These are phyloP conservation scores for Sepioteuthis lessoniana DNA, from an alignment of 2,888 invertebrate genomes.

Conservation along the genomic window DNA sequence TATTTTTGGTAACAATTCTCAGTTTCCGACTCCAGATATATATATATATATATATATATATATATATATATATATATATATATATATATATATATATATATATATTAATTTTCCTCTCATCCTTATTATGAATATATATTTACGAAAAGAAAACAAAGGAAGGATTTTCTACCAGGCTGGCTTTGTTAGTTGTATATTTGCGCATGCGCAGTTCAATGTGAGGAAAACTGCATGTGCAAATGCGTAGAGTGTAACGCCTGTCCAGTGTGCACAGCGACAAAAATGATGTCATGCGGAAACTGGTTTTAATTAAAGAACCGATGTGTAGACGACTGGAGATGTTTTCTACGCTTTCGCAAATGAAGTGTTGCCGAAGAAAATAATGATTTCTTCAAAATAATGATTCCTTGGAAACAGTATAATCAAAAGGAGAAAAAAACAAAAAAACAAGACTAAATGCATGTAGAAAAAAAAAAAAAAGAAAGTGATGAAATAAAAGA, in stretches of 20 bases:
- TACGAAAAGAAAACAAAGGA: not conserved
- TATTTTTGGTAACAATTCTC: too few relatives aligned
- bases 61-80: too few relatives aligned
- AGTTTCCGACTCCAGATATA: too few relatives aligned
- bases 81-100: too few relatives aligned
- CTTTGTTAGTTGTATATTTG: not conserved
- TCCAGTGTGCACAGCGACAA: not conserved
- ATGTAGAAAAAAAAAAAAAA: not conserved
- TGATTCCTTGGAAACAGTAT: not conserved
- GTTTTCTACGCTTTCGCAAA: not conserved
- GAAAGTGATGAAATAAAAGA: not conserved
- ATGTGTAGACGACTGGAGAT: not conserved
- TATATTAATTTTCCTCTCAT: not conserved
- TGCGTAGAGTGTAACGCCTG: not conserved
- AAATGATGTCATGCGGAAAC: not conserved
- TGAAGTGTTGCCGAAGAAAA: constrained; percentile 33
- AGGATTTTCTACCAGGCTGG: not conserved
- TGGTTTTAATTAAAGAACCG: not conserved
- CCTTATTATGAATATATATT: not conserved
- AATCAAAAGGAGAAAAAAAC: not conserved
- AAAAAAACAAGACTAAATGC: not conserved
- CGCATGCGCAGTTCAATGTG: not conserved
- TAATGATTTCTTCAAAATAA: not conserved
- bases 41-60: too few relatives aligned
- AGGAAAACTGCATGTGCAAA: not conserved